Base-by-base conservation (phyloP, 2,888 invertebrate genomes). In the Patella depressa region DNA sequence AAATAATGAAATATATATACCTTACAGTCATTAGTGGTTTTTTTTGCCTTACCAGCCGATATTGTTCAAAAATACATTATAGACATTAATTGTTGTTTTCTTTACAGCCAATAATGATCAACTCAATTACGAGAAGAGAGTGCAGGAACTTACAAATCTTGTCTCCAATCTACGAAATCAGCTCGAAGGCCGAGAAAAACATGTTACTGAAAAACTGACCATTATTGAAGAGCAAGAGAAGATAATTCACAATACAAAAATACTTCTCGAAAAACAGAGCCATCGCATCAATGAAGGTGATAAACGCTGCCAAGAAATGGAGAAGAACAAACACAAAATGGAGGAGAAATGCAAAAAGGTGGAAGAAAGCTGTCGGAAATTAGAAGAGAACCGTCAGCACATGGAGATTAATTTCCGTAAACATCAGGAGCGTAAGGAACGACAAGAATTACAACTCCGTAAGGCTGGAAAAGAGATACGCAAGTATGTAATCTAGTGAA, bases 391-490 rank as follows among this genome's bases (percentile, higher is more conserved):
- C 19, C 59, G 59, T 17, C 59, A 59, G 12, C 59, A 59, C 17
- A 45, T 65, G 72, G 78, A 74, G 65, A 34, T 53, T 15, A 59
- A 77, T 65, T 73, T 19, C 29, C 17, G 24, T 12, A 53, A 71
- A 53, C n/a, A 24, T 12, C 34, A 53, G 4, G 55, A 72, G 70
- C 54, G 73, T 7, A 65, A n/a, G 17, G 59, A 72, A 24, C 71
- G 74, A 57, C 80, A 80, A 65, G 75, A 77, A 71, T 45, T 45
- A 2, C 54, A 69, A 54, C 75, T 85, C 19, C 83, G 83, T 57
- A 80, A 84, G 53, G 80, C 81, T 3, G 74, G 76, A 11, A 82
- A 80, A 53, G 83, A 83, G 69, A 79, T 80, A n/a, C 79, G 78
- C 74, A 81, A 78, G 83, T 83, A 76, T 71, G 77, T 72, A 19